Percentiles rank a stretch among this genome's conserved stretches.
phyloP scores from a whole-genome alignment of 2,888 invertebrate genomes.

The Habrosyne pyritoides region DNA sequence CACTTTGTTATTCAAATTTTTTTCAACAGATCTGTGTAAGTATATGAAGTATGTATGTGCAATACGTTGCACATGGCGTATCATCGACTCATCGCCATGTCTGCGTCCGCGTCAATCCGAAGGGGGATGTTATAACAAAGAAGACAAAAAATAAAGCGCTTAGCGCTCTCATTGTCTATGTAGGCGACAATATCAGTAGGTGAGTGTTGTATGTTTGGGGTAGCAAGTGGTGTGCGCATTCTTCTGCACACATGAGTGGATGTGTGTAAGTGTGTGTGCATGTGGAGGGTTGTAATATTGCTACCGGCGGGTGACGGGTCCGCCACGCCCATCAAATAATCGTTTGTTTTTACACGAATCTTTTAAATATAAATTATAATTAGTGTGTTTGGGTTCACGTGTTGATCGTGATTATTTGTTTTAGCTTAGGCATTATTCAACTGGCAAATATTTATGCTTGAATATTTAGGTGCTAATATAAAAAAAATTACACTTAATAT shows the following conservation, averaged over 20 bases:
- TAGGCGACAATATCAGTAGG: constrained; percentile 51
- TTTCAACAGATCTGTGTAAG: constrained; percentile 33
- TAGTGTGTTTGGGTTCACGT: constrained; percentile 10
- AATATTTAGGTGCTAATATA: too few species aligned
- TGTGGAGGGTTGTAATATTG: constrained; percentile 61
- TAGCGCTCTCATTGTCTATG: constrained; percentile 69
- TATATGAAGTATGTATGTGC: constrained; percentile 31
- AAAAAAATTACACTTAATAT: too few species aligned
- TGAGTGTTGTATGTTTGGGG: constrained; percentile 50
- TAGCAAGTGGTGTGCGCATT: constrained; percentile 38
- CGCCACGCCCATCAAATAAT: constrained; percentile 72
- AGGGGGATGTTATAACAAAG: constrained; percentile 61
- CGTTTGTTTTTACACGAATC: constrained; percentile 59
- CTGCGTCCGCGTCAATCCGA: constrained; percentile 42
- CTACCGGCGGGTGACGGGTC: constrained; percentile 61
- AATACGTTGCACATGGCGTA: constrained; percentile 27
- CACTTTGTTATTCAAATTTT: constrained; percentile 44
- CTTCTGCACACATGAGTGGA: constrained; percentile 19
- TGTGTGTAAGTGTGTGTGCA: constrained; percentile 30
- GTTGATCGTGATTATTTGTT: neutral
- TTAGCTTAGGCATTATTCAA: too few species aligned
- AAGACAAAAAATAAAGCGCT: constrained; percentile 78
- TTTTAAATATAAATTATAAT: constrained; percentile 25
- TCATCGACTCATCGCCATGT: constrained; percentile 39
- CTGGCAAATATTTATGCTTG: too few species aligned